Evolutionary conservation across 2,797 vertebrate species (phyloP), one percentile per base, ranked within the genome.

Genomic region (Peromyscus nudipes): DNA sequence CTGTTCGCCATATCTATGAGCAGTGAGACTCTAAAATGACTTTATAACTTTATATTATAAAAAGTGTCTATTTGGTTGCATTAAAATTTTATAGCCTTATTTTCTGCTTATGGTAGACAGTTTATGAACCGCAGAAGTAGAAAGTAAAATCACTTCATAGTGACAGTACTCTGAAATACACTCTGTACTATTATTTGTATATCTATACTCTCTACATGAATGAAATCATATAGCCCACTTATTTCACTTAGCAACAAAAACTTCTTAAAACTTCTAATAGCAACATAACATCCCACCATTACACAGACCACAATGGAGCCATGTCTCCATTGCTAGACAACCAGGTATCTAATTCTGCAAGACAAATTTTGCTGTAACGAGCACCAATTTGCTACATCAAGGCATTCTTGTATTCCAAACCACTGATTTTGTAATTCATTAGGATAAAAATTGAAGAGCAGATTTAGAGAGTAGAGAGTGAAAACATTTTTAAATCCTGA

Each of bases 241-340:
- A 88, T 81, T 93, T 93, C 86, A 89, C 65, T 92, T 62, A 85
- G 81, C 55, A 87, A 62, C 67, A 85, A 93, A 94, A 88, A 69
- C 55, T 89, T 60, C 25, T 90, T 73, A 88, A 91, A 94, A 89
- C 62, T 81, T 91, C 64, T 52, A 77, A 81, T 79, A 73, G 49
- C 49, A 76, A 89, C 2, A 6, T 62, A 82, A 76, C 17, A 85
- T 43, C 64, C 87, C 80, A 87, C 1, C 65, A 27, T 94, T 86
- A 94, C 37, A 69, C 86, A 60, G 27, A 55, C 34, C 60, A 12
- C 34, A 49, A 94, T 69, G 37, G 64, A 92, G 73, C 31, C 27
- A 29, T 60, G 16, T 89, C 46, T 88, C 90, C 91, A 40, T 16
- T 85, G 25, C n/a, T 93, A 37, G 71, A 52, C 55, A 94, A 57